phyloP scores from a whole-genome alignment of 2,888 invertebrate species.

The Ectemnius continuus region DNA sequence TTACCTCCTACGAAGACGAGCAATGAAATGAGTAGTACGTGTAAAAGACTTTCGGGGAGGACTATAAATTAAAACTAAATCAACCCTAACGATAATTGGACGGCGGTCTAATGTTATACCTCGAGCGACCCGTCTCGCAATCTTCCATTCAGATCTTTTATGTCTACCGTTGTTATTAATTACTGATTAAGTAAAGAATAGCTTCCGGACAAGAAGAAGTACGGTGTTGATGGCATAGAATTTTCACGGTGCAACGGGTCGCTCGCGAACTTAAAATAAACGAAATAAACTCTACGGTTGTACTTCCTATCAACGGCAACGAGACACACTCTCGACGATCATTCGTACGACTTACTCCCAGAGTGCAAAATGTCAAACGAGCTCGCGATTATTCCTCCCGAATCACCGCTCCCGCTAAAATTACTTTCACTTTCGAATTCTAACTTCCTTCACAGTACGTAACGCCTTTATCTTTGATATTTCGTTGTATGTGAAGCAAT shows the following conservation, averaged over 20 bases:
- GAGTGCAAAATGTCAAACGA: constrained; percentile 2
- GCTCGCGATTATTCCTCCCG: neutral
- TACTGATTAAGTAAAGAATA: neutral
- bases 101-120: constrained; percentile 64
- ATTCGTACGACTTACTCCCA: constrained; percentile 15
- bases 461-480: too few species aligned
- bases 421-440: too few species aligned
- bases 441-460: too few species aligned
- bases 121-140: constrained; percentile 48
- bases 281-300: constrained; percentile 62
- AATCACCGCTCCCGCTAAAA: neutral
- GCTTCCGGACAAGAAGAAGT: neutral
- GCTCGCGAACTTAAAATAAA: constrained; percentile 49
- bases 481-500: too few species aligned
- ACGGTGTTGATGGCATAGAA: constrained; percentile 26
- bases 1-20: constrained; percentile 11
- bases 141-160: neutral
- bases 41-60: constrained; percentile 31
- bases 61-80: constrained; percentile 40
- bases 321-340: constrained; percentile 29
- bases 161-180: neutral
- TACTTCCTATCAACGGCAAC: constrained; percentile 57
- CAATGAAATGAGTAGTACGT: constrained; percentile 21
- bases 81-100: constrained; percentile 73
- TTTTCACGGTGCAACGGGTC: constrained; percentile 39